Base-by-base conservation (phyloP, 2,888 invertebrate species). In the Ichneumon xanthorius region DNA sequence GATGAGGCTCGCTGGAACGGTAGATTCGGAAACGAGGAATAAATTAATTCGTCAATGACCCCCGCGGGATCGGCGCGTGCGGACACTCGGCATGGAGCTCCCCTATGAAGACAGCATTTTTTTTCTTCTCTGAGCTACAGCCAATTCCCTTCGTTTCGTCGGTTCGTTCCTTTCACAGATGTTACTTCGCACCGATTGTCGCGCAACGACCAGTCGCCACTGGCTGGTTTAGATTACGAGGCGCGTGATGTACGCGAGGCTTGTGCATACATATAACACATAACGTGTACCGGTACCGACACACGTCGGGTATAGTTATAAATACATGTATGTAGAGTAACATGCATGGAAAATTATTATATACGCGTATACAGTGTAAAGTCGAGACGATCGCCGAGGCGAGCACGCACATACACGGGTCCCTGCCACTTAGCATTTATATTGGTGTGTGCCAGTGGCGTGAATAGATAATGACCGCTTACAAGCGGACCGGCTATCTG, bases 401-500 rank as follows among this genome's bases (percentile, higher is more conserved):
- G 67, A 82, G 82, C 87, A 86, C 82, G 83, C 85, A 86, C 81
- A 82, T 89, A 88, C 83, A 61, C 82, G 85, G 77, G 61, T 61
- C 84, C 71, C 81, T 84, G 30, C 89, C 90, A 88, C 88, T 90
- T 90, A 89, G 89, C 90, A 90, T 89, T 90, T 89, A 90, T 88
- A 90, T 90, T 88, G 89, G 88, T 89, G 89, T 90, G 88, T 89
- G 88, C 88, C 87, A 88, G 80, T 88, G 87, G 90, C 88, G 91
- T 89, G 91, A 90, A 91, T 90, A 90, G 91, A 91, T 91, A 91
- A 91, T 89, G 89, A 90, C 89, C 90, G 88, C 88, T 91, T 90
- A 90, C 89, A 86, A 82, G 87, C 86, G 73, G 76, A 80, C 86
- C 82, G 81, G 85, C 85, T 88, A 86, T 86, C 87, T 84, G 78